Evolutionary conservation across 1,140 invertebrate species (phyloP).

Genomic region (Streblospio benedicti): DNA sequence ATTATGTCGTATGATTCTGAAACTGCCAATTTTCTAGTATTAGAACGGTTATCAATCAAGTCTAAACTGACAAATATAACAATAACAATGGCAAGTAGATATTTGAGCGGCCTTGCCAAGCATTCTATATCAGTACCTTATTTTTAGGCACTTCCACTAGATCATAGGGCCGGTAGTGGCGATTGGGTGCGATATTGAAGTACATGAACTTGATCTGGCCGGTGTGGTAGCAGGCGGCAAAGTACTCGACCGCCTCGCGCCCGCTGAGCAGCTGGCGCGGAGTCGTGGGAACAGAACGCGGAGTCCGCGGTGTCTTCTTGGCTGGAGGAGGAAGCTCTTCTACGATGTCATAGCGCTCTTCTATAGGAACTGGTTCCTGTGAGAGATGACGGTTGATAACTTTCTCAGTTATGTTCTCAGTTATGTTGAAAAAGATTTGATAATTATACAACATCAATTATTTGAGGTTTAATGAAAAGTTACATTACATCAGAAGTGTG

Average conservation of each 20-base stretch:
- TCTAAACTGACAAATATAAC: neutral
- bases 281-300: neutral
- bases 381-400: no score
- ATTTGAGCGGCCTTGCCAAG: no score
- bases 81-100: neutral
- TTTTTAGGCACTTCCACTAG: conserved; percentile 37
- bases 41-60: no score
- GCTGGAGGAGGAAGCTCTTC: neutral
- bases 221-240: conserved; percentile 36
- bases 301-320: neutral
- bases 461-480: neutral
- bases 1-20: neutral
- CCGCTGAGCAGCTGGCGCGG: conserved; percentile 35
- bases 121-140: conserved; percentile 29
- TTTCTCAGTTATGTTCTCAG: neutral
- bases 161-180: conserved; percentile 40
- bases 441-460: neutral
- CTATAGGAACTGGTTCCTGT: neutral
- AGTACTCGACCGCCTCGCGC: conserved; percentile 41
- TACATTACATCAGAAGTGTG: neutral
- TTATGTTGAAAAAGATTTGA: neutral
- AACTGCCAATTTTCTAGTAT: no score
- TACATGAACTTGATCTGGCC: conserved; percentile 41
- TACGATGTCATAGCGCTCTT: neutral
- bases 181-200: conserved; percentile 35